These are phyloP conservation scores for Uloborus plumipes DNA, from an alignment of 2,888 invertebrate genomes.

Conservation along the genomic window DNA sequence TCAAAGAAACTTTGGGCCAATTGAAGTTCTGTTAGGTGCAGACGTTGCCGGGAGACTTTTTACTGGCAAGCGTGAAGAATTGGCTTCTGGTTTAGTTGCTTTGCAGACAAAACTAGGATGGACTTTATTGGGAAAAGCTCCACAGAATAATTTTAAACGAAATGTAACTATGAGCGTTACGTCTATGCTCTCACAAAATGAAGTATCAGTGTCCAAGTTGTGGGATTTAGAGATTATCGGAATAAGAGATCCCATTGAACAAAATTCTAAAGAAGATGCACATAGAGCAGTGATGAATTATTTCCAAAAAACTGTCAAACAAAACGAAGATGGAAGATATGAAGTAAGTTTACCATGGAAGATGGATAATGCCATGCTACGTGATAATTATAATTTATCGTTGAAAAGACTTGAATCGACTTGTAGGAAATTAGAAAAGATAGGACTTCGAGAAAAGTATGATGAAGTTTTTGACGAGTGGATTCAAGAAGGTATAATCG, in stretches of 20 bases:
- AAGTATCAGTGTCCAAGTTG: not conserved
- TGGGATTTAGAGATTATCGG: slow-evolving; percentile 25
- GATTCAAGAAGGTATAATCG: slow-evolving; percentile 2
- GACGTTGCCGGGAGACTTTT: slow-evolving; percentile 27
- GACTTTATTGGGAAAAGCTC: slow-evolving; percentile 21
- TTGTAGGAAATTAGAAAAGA: not conserved
- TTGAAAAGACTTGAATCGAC: slow-evolving; percentile 14
- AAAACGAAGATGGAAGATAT: slow-evolving; percentile 29
- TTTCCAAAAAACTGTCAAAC: slow-evolving; percentile 18
- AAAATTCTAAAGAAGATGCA: slow-evolving; percentile 21
- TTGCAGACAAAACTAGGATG: slow-evolving; percentile 25
- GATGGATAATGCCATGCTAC: slow-evolving; percentile 9
- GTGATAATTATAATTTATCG: slow-evolving; percentile 24
- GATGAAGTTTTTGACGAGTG: slow-evolving; percentile 8
- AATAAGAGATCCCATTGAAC: slow-evolving; percentile 16
- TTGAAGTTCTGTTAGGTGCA: slow-evolving; percentile 35
- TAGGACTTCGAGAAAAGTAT: not conserved
- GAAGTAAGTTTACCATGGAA: slow-evolving; percentile 21
- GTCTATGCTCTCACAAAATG: slow-evolving; percentile 13
- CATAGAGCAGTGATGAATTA: slow-evolving; percentile 20
- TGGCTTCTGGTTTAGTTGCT: slow-evolving; percentile 18
- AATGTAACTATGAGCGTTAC: slow-evolving; percentile 14
- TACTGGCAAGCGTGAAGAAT: slow-evolving; percentile 7
- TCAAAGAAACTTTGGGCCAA: not conserved
- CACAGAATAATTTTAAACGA: not conserved